A percentile compares a stretch with the other conserved stretches of the same genome.
These are phyloP conservation scores for Xerus inauris DNA, from an alignment of 2,113 vertebrate species.

Conservation along the genomic window DNA sequence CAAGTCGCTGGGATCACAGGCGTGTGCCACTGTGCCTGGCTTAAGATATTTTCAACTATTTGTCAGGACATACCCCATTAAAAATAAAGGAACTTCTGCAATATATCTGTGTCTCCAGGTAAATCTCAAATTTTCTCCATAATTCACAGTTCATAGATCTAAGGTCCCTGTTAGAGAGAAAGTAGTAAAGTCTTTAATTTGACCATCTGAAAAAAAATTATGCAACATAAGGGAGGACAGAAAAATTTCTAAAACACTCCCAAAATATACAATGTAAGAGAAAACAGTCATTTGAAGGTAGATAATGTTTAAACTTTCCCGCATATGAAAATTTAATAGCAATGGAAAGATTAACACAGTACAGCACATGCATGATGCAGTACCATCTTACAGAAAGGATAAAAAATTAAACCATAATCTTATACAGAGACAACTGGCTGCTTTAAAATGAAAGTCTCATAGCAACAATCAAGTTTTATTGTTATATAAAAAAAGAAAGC, in stretches of 20 bases:
- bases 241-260: constrained; percentile 2
- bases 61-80: not conserved
- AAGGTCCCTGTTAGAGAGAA: not conserved
- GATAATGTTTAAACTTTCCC: not conserved
- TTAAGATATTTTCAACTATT: not conserved
- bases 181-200: not conserved
- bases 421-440: not conserved
- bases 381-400: not conserved
- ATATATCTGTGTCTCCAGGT: not conserved
- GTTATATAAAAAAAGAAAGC: not conserved
- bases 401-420: not conserved
- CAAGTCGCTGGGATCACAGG: no score
- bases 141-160: not conserved
- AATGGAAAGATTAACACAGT: not conserved
- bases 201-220: not conserved
- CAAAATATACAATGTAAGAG: not conserved
- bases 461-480: constrained; percentile 21
- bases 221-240: not conserved
- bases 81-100: not conserved
- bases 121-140: not conserved
- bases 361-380: not conserved
- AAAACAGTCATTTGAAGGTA: not conserved
- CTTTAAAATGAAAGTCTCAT: constrained; percentile 37
- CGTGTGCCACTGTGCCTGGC: no score
- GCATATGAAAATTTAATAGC: not conserved